Evolutionary conservation across 2,797 vertebrate species (phyloP).

Genomic region (Passerculus sandwichensis): DNA sequence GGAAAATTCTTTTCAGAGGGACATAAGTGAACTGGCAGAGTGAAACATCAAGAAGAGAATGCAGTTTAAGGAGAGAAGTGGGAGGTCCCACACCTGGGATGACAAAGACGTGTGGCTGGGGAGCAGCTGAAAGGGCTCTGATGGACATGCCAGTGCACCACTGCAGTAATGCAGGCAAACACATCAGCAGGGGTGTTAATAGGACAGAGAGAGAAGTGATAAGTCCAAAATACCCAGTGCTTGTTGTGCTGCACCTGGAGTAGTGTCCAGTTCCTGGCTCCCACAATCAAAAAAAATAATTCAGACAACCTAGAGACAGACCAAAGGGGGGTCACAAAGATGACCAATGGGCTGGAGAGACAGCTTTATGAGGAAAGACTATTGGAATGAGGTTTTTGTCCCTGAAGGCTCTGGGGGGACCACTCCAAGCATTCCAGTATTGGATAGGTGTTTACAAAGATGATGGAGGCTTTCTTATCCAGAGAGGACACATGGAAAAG

Average conservation of each 20-base stretch:
- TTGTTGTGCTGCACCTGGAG: not conserved
- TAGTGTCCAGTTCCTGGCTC: not conserved
- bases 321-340: not conserved
- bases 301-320: not conserved
- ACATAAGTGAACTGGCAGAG: not conserved
- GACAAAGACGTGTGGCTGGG: not conserved
- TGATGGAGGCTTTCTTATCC: not conserved
- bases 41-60: not conserved
- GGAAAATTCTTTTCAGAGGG: not conserved
- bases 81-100: not conserved
- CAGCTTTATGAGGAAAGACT: not conserved
- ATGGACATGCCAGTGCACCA: not conserved
- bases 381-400: not conserved
- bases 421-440: not conserved
- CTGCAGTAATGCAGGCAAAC: not conserved
- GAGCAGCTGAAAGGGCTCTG: not conserved
- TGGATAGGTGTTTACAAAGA: not conserved
- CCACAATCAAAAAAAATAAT: not conserved
- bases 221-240: not conserved
- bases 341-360: not conserved
- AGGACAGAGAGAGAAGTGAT: not conserved
- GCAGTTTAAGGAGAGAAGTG: not conserved
- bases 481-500: not conserved
- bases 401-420: fast-evolving
- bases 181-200: not conserved